phyloP scores from a whole-genome alignment of 2,797 vertebrate genomes.

The Alauda arvensis region DNA sequence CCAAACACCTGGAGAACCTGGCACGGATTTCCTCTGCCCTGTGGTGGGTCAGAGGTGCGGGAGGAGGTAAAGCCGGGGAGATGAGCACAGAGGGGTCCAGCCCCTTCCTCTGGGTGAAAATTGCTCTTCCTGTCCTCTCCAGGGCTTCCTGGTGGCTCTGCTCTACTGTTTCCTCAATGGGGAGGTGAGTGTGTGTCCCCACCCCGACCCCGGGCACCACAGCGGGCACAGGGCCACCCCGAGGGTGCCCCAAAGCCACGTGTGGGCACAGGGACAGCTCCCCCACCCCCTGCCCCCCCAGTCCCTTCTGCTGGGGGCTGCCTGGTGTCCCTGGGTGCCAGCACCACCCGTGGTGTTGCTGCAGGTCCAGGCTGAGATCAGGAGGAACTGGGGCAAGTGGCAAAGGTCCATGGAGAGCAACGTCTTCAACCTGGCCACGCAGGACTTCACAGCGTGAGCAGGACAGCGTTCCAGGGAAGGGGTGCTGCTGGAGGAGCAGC shows the following conservation, averaged over 20 bases:
- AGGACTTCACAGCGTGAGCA: slow-evolving; percentile 55
- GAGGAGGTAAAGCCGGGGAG: neutral
- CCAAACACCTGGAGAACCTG: neutral
- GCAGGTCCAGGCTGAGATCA: slow-evolving; percentile 72
- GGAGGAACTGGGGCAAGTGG: slow-evolving; percentile 57
- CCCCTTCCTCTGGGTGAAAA: neutral
- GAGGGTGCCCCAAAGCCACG: neutral
- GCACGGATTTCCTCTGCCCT: neutral
- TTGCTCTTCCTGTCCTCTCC: neutral
- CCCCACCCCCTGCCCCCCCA: too few species aligned
- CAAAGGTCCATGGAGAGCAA: slow-evolving; percentile 55
- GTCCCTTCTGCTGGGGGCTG: rapidly evolving
- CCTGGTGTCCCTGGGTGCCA: neutral
- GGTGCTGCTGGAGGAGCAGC: neutral
- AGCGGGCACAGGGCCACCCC: neutral
- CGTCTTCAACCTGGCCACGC: slow-evolving; percentile 62
- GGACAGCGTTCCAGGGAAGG: rapidly evolving
- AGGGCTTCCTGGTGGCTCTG: slow-evolving; percentile 89
- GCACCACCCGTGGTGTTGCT: rapidly evolving
- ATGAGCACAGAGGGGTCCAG: neutral
- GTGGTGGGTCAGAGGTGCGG: neutral
- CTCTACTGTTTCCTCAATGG: slow-evolving; percentile 90
- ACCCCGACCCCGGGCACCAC: neutral
- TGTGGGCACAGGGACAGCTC: neutral
- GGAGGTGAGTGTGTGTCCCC: slow-evolving; percentile 73